A percentile compares a stretch with the other conserved stretches of the same genome.
Conservation (phyloP, 2,797 vertebrate genomes). For the Phrynocephalus vlangalii region DNA sequence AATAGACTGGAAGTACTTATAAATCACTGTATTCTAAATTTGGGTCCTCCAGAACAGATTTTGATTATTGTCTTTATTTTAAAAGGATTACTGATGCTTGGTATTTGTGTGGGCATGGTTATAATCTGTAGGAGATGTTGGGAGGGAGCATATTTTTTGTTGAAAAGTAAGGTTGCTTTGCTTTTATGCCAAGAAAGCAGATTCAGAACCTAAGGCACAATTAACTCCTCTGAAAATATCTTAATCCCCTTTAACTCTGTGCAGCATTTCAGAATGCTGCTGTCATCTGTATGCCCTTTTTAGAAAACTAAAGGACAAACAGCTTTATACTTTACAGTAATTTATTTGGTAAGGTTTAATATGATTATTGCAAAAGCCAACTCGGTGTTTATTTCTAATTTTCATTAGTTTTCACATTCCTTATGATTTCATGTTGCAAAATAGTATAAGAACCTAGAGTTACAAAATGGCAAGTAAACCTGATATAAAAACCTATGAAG, state of each 20-base stretch:
- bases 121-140: slow-evolving; percentile 32
- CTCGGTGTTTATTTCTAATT: slow-evolving; percentile 1
- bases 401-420: not conserved
- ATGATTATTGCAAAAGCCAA: slow-evolving; percentile 47
- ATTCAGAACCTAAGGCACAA: slow-evolving; percentile 20
- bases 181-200: slow-evolving; percentile 18
- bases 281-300: slow-evolving; percentile 7
- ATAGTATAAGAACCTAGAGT: not conserved
- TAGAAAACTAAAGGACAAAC: not conserved
- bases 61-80: slow-evolving; percentile 56
- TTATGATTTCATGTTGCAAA: not conserved
- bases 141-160: slow-evolving; percentile 26
- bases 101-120: slow-evolving; percentile 43
- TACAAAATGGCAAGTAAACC: not conserved
- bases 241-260: slow-evolving; percentile 38
- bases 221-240: slow-evolving; percentile 42
- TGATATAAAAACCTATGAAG: not conserved
- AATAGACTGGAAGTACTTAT: slow-evolving; percentile 34
- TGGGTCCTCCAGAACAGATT: slow-evolving; percentile 47
- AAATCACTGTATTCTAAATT: slow-evolving; percentile 53
- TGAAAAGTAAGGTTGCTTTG: slow-evolving; percentile 34
- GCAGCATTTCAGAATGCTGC: slow-evolving; percentile 36
- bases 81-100: slow-evolving; percentile 47
- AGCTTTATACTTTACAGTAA: slow-evolving; percentile 35
- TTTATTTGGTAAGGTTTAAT: slow-evolving; percentile 35